Evolutionary conservation across 2,888 invertebrate genomes (phyloP), one percentile per base, ranked within the genome.

Genomic region (Corbicula japonica): DNA sequence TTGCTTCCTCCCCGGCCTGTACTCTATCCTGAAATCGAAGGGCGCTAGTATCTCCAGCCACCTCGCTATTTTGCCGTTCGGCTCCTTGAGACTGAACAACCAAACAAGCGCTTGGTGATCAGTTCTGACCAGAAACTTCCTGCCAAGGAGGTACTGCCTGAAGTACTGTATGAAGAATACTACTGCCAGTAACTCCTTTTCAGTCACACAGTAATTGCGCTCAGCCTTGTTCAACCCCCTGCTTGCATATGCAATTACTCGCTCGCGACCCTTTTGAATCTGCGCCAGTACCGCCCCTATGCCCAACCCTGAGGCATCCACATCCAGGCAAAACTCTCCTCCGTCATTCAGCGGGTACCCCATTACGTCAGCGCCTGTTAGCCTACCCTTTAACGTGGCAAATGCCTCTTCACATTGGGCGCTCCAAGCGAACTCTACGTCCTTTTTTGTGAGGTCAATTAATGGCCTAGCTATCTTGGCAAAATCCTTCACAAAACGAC

Each of bases 41-140:
- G 38, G 21, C 1, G 66, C 56, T 15, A 74, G 48, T 12, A 63
- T 35, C 61, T 74, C 74, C 23, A 63, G 44, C 70, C 56, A 76
- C 10, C 76, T 4, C 10, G 71, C 70, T n/a, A 56, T 34, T 54
- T 21, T 18, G 21, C 60, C 32, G 32, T 35, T 26, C 34, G 68
- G 28, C 18, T 69, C 76, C 18, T 71, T 62, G 10, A 76, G 23
- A 3, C 35, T 62, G n/a, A 76, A 70, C 10, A 71, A 38, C 76
- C 76, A 71, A 18, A 56, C 60, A 6, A 71, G 30, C 5, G 62
- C 63, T 21, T 54, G 61, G 34, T 76, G 76, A 46, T 76, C 63
- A 62, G 28, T 46, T 1, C 52, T n/a, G 54, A 76, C 0, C n/a
- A n/a, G n/a, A n/a, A n/a, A n/a, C n/a, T 38, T n/a, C 26, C 46